These are phyloP conservation scores for Tachina fera DNA, from an alignment of 2,888 invertebrate species.

Conservation along the genomic window DNA sequence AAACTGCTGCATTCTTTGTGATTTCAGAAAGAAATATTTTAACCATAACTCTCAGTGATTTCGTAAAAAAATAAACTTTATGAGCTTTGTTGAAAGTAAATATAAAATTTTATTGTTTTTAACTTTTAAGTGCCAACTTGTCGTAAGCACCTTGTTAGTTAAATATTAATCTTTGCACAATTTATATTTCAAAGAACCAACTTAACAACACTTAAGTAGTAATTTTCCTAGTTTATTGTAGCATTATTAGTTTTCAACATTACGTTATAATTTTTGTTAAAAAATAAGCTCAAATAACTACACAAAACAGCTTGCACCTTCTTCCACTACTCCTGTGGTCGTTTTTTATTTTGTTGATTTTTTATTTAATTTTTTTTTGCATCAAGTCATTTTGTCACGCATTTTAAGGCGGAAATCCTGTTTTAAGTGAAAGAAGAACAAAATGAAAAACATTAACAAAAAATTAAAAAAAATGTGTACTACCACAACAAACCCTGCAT, in stretches of 20 bases:
- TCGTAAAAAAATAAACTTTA: background rate
- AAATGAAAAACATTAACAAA: background rate
- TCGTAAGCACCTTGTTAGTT: conserved; percentile 33
- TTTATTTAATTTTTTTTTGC: conserved; percentile 22
- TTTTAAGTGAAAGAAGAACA: conserved; percentile 52
- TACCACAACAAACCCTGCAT: conserved; percentile 22
- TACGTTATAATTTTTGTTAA: conserved; percentile 35
- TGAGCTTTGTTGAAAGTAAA: background rate
- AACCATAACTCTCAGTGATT: background rate
- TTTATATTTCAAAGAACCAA: conserved; percentile 54
- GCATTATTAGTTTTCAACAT: conserved; percentile 62
- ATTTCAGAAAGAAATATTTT: no score
- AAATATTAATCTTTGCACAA: conserved; percentile 57
- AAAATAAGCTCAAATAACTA: conserved; percentile 9
- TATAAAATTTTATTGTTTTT: background rate
- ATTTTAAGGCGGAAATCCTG: conserved; percentile 71
- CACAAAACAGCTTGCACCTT: background rate
- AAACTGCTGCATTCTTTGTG: no score
- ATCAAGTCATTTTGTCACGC: conserved; percentile 71
- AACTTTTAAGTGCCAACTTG: conserved; percentile 17
- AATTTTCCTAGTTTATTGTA: conserved; percentile 56
- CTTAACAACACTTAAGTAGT: conserved; percentile 64
- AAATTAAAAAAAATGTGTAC: conserved; percentile 3
- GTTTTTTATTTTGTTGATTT: conserved; percentile 34
- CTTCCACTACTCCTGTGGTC: conserved; percentile 44